Base-by-base conservation (phyloP, 2,113 vertebrate species). In the Rafetus swinhoei region DNA sequence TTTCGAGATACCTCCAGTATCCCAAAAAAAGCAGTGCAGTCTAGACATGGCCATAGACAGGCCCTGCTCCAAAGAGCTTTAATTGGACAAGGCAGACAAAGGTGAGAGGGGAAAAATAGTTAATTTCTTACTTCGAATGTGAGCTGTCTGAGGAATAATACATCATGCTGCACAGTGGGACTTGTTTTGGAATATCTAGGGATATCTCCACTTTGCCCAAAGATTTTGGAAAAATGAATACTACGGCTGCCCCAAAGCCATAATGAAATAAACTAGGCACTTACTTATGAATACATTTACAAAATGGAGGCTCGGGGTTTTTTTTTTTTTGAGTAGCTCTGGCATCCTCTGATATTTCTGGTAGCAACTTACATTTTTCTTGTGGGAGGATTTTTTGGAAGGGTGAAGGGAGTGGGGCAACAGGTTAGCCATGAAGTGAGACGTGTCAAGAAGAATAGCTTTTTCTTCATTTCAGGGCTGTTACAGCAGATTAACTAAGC, bases 401-500 rank as follows among this genome's bases (percentile, higher is more conserved):
- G 56, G 16, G 32, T 32, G 76, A 87, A 55, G 76, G 19, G 22
- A 80, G 45, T 82, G 65, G 65, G 15, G 65, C 32, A n/a, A 13
- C 82, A 55, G 91, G 3, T 93, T 85, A 54, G 4, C 45, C n/a
- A 21, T 87, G 52, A 91, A 95, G 88, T 22, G 76, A 5, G 4
- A 76, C 6, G 6, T 90, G 90, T 88, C 35, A 82, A 35, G 56
- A 7, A 90, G n/a, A 81, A n/a, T 84, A 53, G 8, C 8, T 96
- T 94, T 84, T 89, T 85, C 13, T 89, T 94, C 62, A 90, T 82
- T 4, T 1, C 7, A n/a, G 54, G 27, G 52, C 77, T 88, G 85
- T 88, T 95, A 32, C 50, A 93, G 57, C 19, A 91, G 81, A 94
- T 96, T 95, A 95, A 93, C 35, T 90, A 94, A 93, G 72, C 7